Evolutionary conservation across 2,888 invertebrate species (phyloP), one percentile per base, ranked within the genome.

Genomic region (Hirtodrosophila duncani): DNA sequence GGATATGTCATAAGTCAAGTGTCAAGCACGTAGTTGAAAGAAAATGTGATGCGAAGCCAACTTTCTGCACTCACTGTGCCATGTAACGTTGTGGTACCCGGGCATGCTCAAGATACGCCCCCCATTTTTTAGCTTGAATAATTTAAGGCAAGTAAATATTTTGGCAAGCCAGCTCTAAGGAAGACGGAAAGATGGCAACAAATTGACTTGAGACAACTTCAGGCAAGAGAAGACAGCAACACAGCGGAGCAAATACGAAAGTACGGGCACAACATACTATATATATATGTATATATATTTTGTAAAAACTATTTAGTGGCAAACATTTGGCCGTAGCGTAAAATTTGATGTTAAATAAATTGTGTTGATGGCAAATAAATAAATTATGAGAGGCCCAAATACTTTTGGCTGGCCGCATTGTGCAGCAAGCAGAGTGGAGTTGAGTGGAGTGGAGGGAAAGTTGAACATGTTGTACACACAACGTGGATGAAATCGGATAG

Each of bases 281-380:
- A n/a, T n/a, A n/a, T n/a, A n/a, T n/a, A n/a, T 23, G 53, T 43
- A 67, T 56, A 74, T 52, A 59, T 49, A 68, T 68, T 72, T 57
- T 39, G 24, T 18, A 34, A 55, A 78, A 81, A 81, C 75, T 79
- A 75, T 75, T 75, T 81, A 69, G 63, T 66, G 50, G 41, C 65
- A 55, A 69, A 61, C 60, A 61, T 56, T 77, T 64, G 44, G 30
- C 41, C 55, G 45, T 55, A 58, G 45, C 55, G 55, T 59, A 43
- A 66, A 57, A 58, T 80, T 78, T 67, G n/a, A 57, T 46, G 41
- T 34, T 48, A 63, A 61, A 63, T 58, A 61, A 61, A 62, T 61
- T 61, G 44, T 63, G 53, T 58, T 63, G 60, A 69, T 74, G 60
- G 57, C 63, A 51, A 42, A 37, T 69, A 69, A 81, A 74, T 81